Percentiles rank a stretch among this genome's conserved stretches.
Evolutionary conservation across 2,888 invertebrate genomes (phyloP).

Genomic region (Spodoptera exigua): DNA sequence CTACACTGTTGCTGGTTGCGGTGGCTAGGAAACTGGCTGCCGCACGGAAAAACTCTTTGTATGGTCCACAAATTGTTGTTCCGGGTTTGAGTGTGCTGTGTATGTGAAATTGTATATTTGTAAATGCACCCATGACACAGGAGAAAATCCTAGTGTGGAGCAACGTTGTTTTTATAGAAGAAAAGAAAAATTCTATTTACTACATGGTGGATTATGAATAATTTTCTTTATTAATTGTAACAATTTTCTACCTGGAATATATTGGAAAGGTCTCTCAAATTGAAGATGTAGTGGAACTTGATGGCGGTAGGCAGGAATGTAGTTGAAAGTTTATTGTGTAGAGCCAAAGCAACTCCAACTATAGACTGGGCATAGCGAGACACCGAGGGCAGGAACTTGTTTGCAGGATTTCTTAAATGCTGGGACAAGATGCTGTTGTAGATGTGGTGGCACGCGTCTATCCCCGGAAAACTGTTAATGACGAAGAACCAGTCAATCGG

Average conservation of each 20-base stretch:
- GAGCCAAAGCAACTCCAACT: conserved; percentile 92
- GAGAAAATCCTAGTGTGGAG: too few species aligned
- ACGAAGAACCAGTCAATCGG: not conserved
- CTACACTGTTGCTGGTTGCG: too few species aligned
- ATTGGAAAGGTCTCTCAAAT: conserved; percentile 96
- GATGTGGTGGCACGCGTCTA: conserved; percentile 95
- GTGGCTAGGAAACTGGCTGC: too few species aligned
- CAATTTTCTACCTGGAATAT: conserved; percentile 93
- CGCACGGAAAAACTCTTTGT: too few species aligned
- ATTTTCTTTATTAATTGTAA: too few species aligned
- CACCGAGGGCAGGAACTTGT: conserved; percentile 91
- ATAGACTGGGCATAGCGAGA: conserved; percentile 90
- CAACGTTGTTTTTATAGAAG: too few species aligned
- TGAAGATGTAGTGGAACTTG: conserved; percentile 98
- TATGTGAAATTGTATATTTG: too few species aligned
- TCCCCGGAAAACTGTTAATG: conserved; percentile 92
- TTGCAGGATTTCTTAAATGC: conserved; percentile 91
- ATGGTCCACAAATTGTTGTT: too few species aligned
- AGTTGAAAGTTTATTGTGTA: conserved; percentile 93
- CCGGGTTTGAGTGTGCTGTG: too few species aligned
- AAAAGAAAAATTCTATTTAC: too few species aligned
- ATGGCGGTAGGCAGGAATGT: conserved; percentile 97
- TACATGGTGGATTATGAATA: too few species aligned
- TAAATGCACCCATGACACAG: too few species aligned
- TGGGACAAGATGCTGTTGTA: conserved; percentile 95